Base-by-base conservation (phyloP, 53 echinoderm and acorn worm genomes). In the Stichopus horrens region DNA sequence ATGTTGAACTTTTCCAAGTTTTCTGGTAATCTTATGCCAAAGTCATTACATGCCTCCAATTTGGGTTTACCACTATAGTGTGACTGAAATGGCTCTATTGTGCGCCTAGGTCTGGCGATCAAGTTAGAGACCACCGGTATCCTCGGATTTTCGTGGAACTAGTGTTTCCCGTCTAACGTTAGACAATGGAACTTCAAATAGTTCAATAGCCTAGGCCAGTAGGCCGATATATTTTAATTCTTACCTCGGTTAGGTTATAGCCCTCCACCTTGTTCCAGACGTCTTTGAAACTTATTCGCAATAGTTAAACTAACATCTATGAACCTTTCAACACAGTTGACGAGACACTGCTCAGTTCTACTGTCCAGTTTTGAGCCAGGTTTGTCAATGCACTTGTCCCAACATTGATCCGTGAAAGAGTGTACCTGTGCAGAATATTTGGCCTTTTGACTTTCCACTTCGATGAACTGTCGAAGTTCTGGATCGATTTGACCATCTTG, bases 311-410 rank as follows among this genome's bases (percentile, higher is more conserved):
- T 94, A 5, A 95, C 94, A 81, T 97, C 97, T 23, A 97, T 97
- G 74, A 97, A 97, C 23, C 97, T 90, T 85, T 92, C 97, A 19
- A 97, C 97, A 77, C 97, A 97, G 78, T 97, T 97, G 21, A 77
- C 86, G 5, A 97, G 91, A 77, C 97, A 97, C 4, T 91, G 91
- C 78, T 97, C 94, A 13, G 97, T 97, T 80, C 89, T 91, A 57
- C 92, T 76, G 67, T 97, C 97, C 77, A 97, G 89, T 75, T 97
- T 97, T 14, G 89, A 92, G 53, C 97, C 89, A 11, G 94, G 94
- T 79, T 95, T 95, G 58, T 95, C 97, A 54, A 97, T 89, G 55
- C 97, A 97, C 76, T 94, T 92, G 86, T 97, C 97, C 95, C 95
- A 97, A 76, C 97, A 97, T 16, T 89, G 90, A 51, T 94, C 97